phyloP scores from a whole-genome alignment of 2,797 vertebrate species.

The Pangasius sanitwongsei region DNA sequence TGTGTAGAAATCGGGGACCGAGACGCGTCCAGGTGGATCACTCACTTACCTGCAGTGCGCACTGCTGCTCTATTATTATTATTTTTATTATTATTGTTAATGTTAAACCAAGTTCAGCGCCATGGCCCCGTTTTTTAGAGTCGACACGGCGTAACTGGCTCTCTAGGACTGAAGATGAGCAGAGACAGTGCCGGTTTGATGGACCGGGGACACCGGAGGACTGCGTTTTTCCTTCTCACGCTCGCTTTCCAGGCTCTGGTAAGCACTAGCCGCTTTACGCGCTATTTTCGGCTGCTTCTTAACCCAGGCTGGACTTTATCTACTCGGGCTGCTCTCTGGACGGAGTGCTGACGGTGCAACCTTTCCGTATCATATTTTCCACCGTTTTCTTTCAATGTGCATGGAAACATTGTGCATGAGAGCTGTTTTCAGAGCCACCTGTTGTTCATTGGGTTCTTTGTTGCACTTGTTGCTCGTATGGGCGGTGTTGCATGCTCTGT shows the following conservation, averaged over 20 bases:
- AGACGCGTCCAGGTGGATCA: slow-evolving; percentile 30
- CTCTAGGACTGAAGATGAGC: slow-evolving; percentile 41
- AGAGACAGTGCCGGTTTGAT: slow-evolving; percentile 38
- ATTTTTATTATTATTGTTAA: background rate
- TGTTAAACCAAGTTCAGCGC: slow-evolving; percentile 2
- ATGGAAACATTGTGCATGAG: background rate
- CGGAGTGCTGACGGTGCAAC: slow-evolving; percentile 14
- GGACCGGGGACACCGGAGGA: slow-evolving; percentile 60
- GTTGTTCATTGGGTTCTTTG: slow-evolving; percentile 69
- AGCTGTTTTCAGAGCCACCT: slow-evolving; percentile 67
- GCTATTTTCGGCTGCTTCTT: slow-evolving; percentile 70
- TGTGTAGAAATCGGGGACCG: background rate
- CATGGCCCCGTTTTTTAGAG: slow-evolving; percentile 24
- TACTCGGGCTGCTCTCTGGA: slow-evolving; percentile 15
- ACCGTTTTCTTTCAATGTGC: background rate
- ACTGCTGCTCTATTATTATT: background rate
- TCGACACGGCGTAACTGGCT: background rate
- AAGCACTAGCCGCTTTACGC: slow-evolving; percentile 71
- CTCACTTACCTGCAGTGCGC: slow-evolving; percentile 51
- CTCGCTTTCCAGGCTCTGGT: slow-evolving; percentile 76
- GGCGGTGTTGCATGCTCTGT: slow-evolving; percentile 42
- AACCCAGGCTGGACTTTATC: slow-evolving; percentile 45
- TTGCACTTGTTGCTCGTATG: slow-evolving; percentile 55
- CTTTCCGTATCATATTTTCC: background rate
- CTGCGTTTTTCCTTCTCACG: slow-evolving; percentile 69